phyloP scores from a whole-genome alignment of 1,140 invertebrate species.

The Myzus persicae region DNA sequence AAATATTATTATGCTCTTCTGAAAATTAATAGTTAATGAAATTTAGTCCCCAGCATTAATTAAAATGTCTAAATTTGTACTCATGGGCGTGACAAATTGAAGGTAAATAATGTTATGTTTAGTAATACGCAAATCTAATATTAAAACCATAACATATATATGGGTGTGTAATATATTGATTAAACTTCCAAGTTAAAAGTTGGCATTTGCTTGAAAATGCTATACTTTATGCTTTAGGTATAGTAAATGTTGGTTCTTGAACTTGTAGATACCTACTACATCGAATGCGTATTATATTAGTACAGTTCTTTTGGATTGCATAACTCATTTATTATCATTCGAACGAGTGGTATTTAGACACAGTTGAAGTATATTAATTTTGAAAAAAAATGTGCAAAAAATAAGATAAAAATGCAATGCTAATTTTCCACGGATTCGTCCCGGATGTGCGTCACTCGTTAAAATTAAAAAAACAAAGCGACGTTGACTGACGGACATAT shows the following conservation, averaged over 20 bases:
- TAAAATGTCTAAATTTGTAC: not conserved
- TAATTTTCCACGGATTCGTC: not conserved
- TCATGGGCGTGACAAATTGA: not conserved
- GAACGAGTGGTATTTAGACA: not conserved
- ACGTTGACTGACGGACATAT: not conserved
- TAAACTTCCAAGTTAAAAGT: not conserved
- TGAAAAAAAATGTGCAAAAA: not conserved
- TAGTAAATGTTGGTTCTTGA: not conserved
- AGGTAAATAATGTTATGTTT: not conserved
- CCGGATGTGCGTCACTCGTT: not conserved
- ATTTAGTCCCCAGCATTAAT: not conserved
- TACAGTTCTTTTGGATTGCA: not conserved
- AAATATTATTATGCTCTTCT: not conserved
- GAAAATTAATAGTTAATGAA: not conserved
- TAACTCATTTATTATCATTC: constrained; percentile 3
- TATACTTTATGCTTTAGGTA: not conserved
- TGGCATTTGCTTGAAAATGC: not conserved
- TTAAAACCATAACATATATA: not conserved
- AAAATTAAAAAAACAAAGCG: not conserved
- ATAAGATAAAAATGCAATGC: not conserved
- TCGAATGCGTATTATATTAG: not conserved
- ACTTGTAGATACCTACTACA: not conserved
- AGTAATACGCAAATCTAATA: not conserved
- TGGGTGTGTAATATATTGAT: not conserved
- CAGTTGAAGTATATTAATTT: not conserved